Conservation (phyloP, 1,140 invertebrate genomes). For the Drosophila lini region DNA sequence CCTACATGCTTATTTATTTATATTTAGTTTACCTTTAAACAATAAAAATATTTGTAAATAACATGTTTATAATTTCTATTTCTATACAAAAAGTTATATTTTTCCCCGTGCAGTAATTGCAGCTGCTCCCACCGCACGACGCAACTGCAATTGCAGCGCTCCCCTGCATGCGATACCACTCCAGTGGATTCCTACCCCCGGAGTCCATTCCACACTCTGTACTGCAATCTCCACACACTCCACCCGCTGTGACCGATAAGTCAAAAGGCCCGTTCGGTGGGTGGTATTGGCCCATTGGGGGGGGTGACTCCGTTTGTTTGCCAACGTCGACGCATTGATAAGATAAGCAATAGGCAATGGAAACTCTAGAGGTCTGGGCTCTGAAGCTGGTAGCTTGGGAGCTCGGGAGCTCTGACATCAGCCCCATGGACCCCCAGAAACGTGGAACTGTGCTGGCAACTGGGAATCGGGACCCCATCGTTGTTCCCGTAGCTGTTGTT, state of each 20-base stretch:
- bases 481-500: conserved; percentile 11
- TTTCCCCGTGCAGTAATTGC: conserved; percentile 24
- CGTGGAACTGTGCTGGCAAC: conserved; percentile 8
- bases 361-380: conserved; percentile 3
- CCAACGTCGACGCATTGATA: conserved; percentile 62
- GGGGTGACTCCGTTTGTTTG: conserved; percentile 56
- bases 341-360: conserved; percentile 64
- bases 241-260: conserved; percentile 62
- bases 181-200: not conserved
- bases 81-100: not conserved
- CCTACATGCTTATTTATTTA: too few species aligned
- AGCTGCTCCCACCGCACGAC: conserved; percentile 12
- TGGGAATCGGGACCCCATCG: conserved; percentile 13
- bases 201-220: conserved; percentile 3
- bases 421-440: conserved; percentile 20
- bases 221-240: not conserved
- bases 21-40: too few species aligned
- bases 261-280: conserved; percentile 30
- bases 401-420: conserved; percentile 12
- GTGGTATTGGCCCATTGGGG: conserved; percentile 30
- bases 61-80: too few species aligned
- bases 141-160: conserved; percentile 31
- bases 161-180: not conserved
- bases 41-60: too few species aligned
- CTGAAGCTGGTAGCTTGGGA: not conserved